phyloP scores from a whole-genome alignment of 1,140 invertebrate species.

The Harlomillsia oculata region DNA sequence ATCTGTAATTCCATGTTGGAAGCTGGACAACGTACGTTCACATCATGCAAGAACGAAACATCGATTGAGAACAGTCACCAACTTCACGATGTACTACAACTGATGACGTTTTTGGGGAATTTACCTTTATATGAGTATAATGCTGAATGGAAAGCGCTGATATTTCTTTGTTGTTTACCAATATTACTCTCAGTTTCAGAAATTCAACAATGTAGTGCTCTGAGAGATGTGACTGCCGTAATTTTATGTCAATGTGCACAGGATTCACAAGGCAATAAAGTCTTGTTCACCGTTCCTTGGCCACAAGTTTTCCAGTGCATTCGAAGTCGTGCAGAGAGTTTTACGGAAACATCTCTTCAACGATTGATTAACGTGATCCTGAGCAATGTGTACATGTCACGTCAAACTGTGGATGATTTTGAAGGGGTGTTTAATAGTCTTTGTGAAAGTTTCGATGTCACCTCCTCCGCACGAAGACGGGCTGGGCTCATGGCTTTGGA shows the following conservation, averaged over 20 bases:
- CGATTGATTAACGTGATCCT: slow-evolving; percentile 5
- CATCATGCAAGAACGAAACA: too few relatives aligned
- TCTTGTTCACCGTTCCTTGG: slow-evolving; percentile 25
- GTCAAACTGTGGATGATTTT: slow-evolving; percentile 12
- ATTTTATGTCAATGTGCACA: slow-evolving; percentile 12
- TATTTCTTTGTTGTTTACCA: too few relatives aligned
- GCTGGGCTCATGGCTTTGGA: slow-evolving; percentile 12
- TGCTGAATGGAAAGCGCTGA: too few relatives aligned
- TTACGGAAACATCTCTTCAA: slow-evolving; percentile 1
- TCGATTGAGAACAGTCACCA: too few relatives aligned
- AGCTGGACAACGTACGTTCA: too few relatives aligned
- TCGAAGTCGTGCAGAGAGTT: not conserved
- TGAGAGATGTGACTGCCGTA: not conserved
- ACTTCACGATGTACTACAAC: too few relatives aligned
- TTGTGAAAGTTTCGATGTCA: slow-evolving; percentile 6
- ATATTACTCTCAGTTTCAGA: too few relatives aligned
- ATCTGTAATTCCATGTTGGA: too few relatives aligned
- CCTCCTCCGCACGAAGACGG: not conserved
- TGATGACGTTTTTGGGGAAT: too few relatives aligned
- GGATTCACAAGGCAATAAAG: slow-evolving; percentile 16
- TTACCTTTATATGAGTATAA: too few relatives aligned
- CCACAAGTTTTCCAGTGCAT: slow-evolving; percentile 14
- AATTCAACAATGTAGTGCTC: too few relatives aligned
- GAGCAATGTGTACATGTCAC: slow-evolving; percentile 25
- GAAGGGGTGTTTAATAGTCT: slow-evolving; percentile 4